These are phyloP conservation scores for Acanthosepion pharaonis DNA, from an alignment of 2,888 invertebrate genomes.

Conservation along the genomic window DNA sequence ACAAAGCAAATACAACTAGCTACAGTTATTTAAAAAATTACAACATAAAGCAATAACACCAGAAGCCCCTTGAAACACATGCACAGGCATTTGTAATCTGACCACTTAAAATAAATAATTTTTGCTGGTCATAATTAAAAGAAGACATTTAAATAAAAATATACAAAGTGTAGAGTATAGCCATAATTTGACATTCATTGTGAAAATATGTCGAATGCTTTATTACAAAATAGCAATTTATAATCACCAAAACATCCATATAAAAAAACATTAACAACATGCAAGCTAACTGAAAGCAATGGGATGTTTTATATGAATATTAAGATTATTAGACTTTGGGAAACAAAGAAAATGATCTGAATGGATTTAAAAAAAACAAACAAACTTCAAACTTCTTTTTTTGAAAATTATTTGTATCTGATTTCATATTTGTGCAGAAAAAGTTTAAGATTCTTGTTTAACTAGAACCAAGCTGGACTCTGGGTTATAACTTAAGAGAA, in stretches of 20 bases:
- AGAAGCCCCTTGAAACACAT: neutral
- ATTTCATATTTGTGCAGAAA: neutral
- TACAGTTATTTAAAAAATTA: slow-evolving; percentile 12
- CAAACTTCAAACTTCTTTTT: neutral
- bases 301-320: neutral
- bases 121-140: neutral
- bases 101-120: neutral
- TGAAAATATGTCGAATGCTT: neutral
- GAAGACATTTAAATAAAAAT: neutral
- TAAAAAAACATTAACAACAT: neutral
- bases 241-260: neutral
- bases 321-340: neutral
- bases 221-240: neutral
- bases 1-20: neutral
- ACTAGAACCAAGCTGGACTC: neutral
- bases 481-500: neutral
- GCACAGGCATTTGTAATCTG: neutral
- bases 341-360: neutral
- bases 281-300: neutral
- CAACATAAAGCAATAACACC: neutral
- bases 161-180: neutral
- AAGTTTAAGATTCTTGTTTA: neutral
- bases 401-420: neutral
- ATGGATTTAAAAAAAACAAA: neutral
- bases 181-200: neutral